A percentile compares a stretch with the other conserved stretches of the same genome.
Conservation (phyloP, 2,113 vertebrate genomes). For the Pseudorectes ferrugineus region DNA sequence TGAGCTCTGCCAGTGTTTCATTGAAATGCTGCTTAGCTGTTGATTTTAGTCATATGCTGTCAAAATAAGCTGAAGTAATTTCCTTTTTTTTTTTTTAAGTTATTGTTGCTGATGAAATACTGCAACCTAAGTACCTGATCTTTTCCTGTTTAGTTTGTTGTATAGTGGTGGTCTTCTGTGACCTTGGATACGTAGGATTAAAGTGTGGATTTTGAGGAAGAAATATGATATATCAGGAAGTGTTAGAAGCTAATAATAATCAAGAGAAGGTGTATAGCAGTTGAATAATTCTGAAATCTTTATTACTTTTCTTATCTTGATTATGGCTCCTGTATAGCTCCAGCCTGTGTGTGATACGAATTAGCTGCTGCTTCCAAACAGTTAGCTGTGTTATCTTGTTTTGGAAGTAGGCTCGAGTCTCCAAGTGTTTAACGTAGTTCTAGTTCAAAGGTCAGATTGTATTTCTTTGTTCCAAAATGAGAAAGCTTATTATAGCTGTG, state of each 20-base stretch:
- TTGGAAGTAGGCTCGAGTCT: background rate
- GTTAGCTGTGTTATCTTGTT: background rate
- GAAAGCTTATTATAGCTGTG: background rate
- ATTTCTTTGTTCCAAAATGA: slow-evolving; percentile 21
- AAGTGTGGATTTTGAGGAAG: background rate
- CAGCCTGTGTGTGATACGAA: background rate
- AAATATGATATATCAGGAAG: slow-evolving; percentile 12
- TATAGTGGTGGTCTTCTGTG: background rate
- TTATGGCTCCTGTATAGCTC: background rate
- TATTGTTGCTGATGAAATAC: background rate
- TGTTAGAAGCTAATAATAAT: background rate
- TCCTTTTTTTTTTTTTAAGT: background rate
- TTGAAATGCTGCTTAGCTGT: background rate
- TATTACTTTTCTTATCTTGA: slow-evolving; percentile 32
- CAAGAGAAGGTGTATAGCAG: background rate
- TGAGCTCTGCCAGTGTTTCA: background rate
- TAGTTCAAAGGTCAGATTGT: slow-evolving; percentile 23
- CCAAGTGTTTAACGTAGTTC: background rate
- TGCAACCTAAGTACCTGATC: background rate
- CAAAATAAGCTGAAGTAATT: background rate
- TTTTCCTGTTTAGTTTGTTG: background rate
- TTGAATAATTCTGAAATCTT: slow-evolving; percentile 37
- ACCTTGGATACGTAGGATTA: background rate
- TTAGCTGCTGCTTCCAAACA: slow-evolving; percentile 15
- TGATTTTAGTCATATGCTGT: background rate